Conservation (phyloP, 2,888 invertebrate genomes). For the Meganola albula region DNA sequence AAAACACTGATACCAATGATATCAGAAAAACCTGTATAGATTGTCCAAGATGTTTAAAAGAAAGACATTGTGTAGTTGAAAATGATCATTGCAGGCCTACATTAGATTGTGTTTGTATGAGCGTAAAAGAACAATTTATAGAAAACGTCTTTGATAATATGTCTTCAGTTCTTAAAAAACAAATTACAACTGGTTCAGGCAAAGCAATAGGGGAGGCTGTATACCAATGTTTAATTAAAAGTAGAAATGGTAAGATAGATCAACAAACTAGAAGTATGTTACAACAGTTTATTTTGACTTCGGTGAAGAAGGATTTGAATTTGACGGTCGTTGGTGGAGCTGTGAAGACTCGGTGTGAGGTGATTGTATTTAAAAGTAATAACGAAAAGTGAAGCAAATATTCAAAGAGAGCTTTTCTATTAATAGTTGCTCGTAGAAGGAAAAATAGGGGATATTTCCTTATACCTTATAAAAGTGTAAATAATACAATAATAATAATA, state of each 20-base stretch:
- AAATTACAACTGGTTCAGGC: constrained; percentile 43
- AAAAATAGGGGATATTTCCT: too few relatives aligned
- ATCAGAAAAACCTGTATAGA: constrained; percentile 50
- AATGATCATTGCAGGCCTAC: constrained; percentile 37
- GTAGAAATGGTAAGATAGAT: constrained; percentile 61
- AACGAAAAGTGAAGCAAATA: too few relatives aligned
- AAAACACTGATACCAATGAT: constrained; percentile 49
- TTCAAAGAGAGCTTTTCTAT: too few relatives aligned
- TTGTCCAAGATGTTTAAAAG: constrained; percentile 51
- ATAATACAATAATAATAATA: too few relatives aligned
- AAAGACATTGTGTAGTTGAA: constrained; percentile 42
- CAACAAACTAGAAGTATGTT: constrained; percentile 43
- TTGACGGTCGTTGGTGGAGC: constrained; percentile 66
- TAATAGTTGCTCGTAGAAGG: too few relatives aligned
- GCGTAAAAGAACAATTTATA: constrained; percentile 53
- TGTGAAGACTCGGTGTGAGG: constrained; percentile 69
- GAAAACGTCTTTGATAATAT: constrained; percentile 69
- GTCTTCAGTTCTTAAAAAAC: constrained; percentile 54
- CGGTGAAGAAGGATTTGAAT: constrained; percentile 59
- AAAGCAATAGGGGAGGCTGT: constrained; percentile 52
- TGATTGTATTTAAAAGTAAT: too few relatives aligned
- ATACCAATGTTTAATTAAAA: constrained; percentile 45
- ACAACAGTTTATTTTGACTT: constrained; percentile 53
- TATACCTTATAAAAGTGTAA: too few relatives aligned
- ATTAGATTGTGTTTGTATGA: constrained; percentile 55